A percentile compares a stretch with the other conserved stretches of the same genome.
phyloP scores from a whole-genome alignment of 2,113 vertebrate species.

The Cinclus cinclus region DNA sequence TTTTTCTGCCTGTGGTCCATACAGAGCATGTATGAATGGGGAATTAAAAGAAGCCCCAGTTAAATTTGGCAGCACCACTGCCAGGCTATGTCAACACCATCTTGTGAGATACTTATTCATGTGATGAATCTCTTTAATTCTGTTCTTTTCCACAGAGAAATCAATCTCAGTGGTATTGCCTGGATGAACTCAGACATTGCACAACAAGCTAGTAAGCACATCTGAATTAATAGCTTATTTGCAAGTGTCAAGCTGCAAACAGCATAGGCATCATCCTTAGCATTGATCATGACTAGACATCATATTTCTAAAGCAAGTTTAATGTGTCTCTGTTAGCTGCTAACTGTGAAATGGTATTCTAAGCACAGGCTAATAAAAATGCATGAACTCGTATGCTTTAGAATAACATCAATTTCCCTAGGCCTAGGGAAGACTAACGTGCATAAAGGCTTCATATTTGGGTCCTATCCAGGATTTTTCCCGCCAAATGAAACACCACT shows the following conservation, averaged over 20 bases:
- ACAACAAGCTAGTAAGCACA: background rate
- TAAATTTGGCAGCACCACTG: background rate
- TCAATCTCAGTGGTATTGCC: background rate
- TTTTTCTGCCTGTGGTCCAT: background rate
- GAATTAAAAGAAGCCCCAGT: background rate
- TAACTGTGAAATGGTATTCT: constrained; percentile 33
- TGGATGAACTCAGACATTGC: background rate
- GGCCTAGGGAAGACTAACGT: background rate
- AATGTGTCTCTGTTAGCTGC: background rate
- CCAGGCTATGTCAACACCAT: background rate
- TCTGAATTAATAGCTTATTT: constrained; percentile 38
- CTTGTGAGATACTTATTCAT: background rate
- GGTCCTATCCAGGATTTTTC: background rate
- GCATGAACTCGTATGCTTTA: background rate
- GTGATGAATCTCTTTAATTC: background rate
- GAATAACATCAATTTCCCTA: background rate
- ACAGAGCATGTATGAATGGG: background rate
- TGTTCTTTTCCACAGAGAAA: background rate
- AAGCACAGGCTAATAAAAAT: constrained; percentile 16
- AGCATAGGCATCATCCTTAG: background rate
- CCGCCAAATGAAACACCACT: background rate
- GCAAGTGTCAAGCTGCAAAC: background rate
- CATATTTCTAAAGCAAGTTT: background rate
- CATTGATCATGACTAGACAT: background rate
- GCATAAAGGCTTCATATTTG: background rate